phyloP scores from a whole-genome alignment of 2,888 invertebrate species.

The Pseudolycoriella hygida region DNA sequence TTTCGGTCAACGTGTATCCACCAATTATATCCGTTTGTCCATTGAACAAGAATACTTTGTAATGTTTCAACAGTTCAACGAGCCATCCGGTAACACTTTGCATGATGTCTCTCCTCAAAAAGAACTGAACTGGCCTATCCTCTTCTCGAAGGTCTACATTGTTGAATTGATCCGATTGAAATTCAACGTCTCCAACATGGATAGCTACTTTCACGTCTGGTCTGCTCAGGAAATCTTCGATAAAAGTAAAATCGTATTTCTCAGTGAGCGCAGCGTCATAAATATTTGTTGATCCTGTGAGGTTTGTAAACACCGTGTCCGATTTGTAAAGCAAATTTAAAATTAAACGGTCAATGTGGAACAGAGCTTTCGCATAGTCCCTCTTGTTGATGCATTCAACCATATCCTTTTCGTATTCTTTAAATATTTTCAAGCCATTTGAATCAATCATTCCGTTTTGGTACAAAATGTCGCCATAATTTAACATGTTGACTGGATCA shows the following conservation, averaged over 20 bases:
- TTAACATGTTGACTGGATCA: conserved; percentile 59
- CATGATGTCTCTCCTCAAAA: conserved; percentile 54
- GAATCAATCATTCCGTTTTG: conserved; percentile 46
- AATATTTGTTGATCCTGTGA: conserved; percentile 54
- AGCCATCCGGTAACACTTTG: conserved; percentile 53
- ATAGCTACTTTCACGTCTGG: conserved; percentile 44
- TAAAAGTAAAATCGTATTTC: conserved; percentile 43
- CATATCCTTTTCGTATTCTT: conserved; percentile 37
- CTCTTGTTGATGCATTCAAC: conserved; percentile 37
- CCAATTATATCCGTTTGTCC: conserved; percentile 77
- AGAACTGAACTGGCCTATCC: conserved; percentile 14
- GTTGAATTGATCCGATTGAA: conserved; percentile 25
- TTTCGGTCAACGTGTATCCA: conserved; percentile 59
- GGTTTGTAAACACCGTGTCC: conserved; percentile 48
- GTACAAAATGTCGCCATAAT: conserved; percentile 64
- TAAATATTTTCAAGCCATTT: conserved; percentile 26
- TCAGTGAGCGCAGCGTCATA: conserved; percentile 52
- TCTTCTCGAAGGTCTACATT: conserved; percentile 36
- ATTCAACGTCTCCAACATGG: conserved; percentile 60
- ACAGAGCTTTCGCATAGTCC: conserved; percentile 44
- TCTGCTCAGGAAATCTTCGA: conserved; percentile 41
- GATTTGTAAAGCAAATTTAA: conserved; percentile 43
- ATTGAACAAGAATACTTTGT: conserved; percentile 58
- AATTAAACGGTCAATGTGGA: conserved; percentile 44
- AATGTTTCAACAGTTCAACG: conserved; percentile 42